Base-by-base conservation (phyloP, 2,113 vertebrate species). In the Eurypyga helias region DNA sequence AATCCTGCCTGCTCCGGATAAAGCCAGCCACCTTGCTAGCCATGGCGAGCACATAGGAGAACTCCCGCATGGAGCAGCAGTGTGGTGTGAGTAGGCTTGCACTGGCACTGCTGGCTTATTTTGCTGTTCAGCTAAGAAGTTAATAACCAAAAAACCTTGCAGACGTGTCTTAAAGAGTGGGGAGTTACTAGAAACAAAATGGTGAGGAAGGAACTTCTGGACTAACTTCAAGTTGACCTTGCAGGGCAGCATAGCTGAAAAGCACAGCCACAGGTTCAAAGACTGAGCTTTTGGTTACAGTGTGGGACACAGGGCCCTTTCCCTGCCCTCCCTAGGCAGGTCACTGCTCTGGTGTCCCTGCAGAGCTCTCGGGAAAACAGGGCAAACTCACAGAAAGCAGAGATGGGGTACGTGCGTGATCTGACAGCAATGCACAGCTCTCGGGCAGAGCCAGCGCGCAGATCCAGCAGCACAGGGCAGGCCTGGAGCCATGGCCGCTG, bases 21-120 rank as follows among this genome's bases (percentile, higher is more conserved):
- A 67, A n/a, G 62, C n/a, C 38, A 52, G 13, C 33, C 13, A 28
- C 43, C 33, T 29, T 18, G 0, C 11, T 8, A 28, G 13, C 49
- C 28, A 9, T 0, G 1, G 0, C 7, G 25, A 51, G 36, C 28
- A 17, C 8, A 2, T 5, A 3, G 18, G 8, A 54, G 25, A 29
- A 20, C 8, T 54, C 75, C 24, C 11, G 4, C 7, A 7, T 0
- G 4, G 21, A 76, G 25, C 34, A 33, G 54, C 26, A 45, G 26
- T 4, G 3, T 2, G 1, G 23, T 3, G 9, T 1, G 31, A 52
- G 57, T 5, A 64, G 33, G 36, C 10, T 72, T 14, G 8, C 43
- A 36, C 23, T 6, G 1, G 26, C 45, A 31, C 29, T 3, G 9
- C 38, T 9, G 10, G 17, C 36, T 82, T 57, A 7, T 25, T 76